Base-by-base conservation (phyloP, 2,797 vertebrate genomes). In the Artibeus jamaicensis region DNA sequence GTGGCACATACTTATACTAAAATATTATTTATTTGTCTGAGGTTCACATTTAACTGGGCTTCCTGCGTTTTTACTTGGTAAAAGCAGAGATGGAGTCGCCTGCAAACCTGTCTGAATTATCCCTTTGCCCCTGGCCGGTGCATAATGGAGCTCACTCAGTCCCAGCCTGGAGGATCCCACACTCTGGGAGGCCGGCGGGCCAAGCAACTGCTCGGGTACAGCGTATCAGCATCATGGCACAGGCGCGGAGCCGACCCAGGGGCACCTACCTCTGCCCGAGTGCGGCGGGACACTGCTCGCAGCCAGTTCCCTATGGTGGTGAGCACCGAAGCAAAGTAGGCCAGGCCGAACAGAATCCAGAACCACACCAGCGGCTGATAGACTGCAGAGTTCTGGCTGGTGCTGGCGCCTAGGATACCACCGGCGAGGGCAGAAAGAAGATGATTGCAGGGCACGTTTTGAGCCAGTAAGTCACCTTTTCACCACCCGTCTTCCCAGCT, bases 241-340 rank as follows among this genome's bases (percentile, higher is more conserved):
- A 77, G 53, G 65, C 26, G 7, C n/a, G 5, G 50, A 6, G n/a
- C 44, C 3, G 24, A 18, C 42, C 16, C 29, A 18, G 59, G 32
- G 1, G 15, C 4, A 29, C 92, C 71, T 96, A 99, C 99, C 99
- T 99, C 99, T 37, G 99, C 99, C 0, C 99, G 98, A 0, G 99
- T 99, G 97, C 98, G 99, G 93, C 99, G 99, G 18, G 99, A 99
- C 96, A 99, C 98, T 29, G 99, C 99, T 78, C 98, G 98, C 73
- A 99, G 97, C 99, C 99, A 99, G 98, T 99, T 99, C 81, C 98
- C 99, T 18, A 99, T 99, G 99, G 99, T 99, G 74, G 99, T 99
- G 95, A 99, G 99, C 97, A 99, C 99, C 9, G 99, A 99, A 73
- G 99, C 99, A 26, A 99, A 99, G 98, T 99, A 99, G 81, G 99